Percentiles rank a stretch among this genome's conserved stretches.
phyloP scores from a whole-genome alignment of 1,140 invertebrate species.

The Pinna nobilis region DNA sequence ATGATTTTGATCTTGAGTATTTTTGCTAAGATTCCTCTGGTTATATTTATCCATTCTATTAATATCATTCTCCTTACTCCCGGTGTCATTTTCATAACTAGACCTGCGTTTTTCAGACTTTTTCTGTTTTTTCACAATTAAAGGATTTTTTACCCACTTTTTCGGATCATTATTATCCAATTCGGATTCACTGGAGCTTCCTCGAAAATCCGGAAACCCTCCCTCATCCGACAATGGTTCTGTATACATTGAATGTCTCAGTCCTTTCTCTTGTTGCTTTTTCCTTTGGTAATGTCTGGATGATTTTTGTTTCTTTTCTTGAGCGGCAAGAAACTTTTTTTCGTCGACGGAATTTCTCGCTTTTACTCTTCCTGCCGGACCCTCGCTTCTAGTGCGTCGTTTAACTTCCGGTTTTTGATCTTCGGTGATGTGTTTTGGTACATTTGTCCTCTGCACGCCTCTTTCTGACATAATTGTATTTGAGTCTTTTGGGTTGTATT shows the following conservation, averaged over 20 bases:
- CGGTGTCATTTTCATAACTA: constrained; percentile 15
- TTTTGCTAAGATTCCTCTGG: constrained; percentile 4
- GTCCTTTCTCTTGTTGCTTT: constrained; percentile 18
- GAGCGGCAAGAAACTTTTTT: constrained; percentile 16
- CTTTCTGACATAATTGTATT: constrained; percentile 55
- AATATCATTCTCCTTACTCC: constrained; percentile 26
- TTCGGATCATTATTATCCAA: constrained; percentile 55
- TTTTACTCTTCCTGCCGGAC: constrained; percentile 50
- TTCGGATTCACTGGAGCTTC: constrained; percentile 54
- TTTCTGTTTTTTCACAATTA: constrained; percentile 55
- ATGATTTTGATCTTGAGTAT: constrained; percentile 8
- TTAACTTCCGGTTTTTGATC: constrained; percentile 48
- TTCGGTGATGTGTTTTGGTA: constrained; percentile 13
- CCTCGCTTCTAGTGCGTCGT: constrained; percentile 64
- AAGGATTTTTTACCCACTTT: constrained; percentile 66
- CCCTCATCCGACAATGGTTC: constrained; percentile 55
- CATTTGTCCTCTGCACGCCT: constrained; percentile 31
- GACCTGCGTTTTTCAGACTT: constrained; percentile 53
- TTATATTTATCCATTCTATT: constrained; percentile 25
- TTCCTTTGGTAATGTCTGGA: constrained; percentile 29
- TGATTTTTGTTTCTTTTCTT: constrained; percentile 31
- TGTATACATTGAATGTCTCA: constrained; percentile 51
- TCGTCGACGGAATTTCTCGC: constrained; percentile 50
- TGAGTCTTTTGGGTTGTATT: neutral
- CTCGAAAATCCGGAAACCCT: constrained; percentile 30